These are phyloP conservation scores for Ellobium chinense DNA, from an alignment of 2,888 invertebrate genomes.

Conservation along the genomic window DNA sequence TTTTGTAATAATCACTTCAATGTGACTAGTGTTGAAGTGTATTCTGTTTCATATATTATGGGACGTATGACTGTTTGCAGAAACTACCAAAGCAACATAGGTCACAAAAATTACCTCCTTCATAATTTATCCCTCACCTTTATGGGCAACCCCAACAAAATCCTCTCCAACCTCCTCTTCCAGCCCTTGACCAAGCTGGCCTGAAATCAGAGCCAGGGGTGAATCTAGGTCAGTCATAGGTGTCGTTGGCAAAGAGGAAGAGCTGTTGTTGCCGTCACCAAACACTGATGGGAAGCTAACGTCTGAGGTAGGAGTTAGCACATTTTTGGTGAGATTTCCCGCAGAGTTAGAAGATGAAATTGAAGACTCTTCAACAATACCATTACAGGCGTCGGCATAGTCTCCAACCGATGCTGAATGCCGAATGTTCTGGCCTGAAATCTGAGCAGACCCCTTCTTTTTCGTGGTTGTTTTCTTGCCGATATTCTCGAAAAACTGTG, in stretches of 20 bases:
- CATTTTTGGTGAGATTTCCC: conserved; percentile 18
- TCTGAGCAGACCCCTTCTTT: conserved; percentile 39
- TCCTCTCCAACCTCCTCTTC: background rate
- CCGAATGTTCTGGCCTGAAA: background rate
- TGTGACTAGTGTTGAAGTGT: no score
- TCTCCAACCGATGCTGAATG: conserved; percentile 15
- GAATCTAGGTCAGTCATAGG: background rate
- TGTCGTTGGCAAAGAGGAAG: background rate
- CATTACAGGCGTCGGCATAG: conserved; percentile 31
- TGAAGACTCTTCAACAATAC: conserved; percentile 52
- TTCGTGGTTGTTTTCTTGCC: conserved; percentile 60
- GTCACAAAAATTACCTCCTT: no score
- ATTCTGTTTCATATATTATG: no score
- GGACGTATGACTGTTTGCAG: no score
- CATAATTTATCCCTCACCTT: conserved; percentile 43
- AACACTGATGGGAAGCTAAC: conserved; percentile 24
- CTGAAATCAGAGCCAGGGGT: background rate
- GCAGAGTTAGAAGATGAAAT: conserved; percentile 40
- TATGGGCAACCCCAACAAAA: conserved; percentile 21
- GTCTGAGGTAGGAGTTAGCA: conserved; percentile 33
- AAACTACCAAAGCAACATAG: no score
- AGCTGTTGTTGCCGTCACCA: background rate
- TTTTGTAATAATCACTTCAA: no score
- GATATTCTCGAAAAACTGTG: conserved; percentile 71
- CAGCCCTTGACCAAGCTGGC: background rate